A percentile compares a stretch with the other conserved stretches of the same genome.
Conservation (phyloP, 2,888 invertebrate genomes). For the Lepetodrilus schrolli region DNA sequence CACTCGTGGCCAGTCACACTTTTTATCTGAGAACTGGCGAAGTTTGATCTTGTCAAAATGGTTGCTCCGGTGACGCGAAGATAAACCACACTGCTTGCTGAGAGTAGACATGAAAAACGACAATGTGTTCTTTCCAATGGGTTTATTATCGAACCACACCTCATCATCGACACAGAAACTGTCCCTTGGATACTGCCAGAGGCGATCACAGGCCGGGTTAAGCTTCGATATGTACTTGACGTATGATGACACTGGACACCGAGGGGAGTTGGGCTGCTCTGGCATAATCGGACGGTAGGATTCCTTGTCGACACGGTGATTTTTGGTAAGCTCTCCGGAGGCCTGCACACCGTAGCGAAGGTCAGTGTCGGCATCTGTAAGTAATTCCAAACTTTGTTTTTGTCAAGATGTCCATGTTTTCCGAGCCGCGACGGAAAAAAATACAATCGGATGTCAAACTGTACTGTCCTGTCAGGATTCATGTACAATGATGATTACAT, state of each 20-base stretch:
- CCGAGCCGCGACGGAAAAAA: conserved; percentile 33
- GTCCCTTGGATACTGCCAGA: conserved; percentile 1
- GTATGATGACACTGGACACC: neutral
- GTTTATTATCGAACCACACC: neutral
- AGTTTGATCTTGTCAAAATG: too few species aligned
- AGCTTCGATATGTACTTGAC: neutral
- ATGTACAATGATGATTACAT: too few species aligned
- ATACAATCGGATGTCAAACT: conserved; percentile 39
- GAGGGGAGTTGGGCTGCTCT: neutral
- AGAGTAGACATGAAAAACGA: too few species aligned
- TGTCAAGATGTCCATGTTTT: conserved; percentile 35
- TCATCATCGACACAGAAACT: neutral
- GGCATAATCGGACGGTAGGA: neutral
- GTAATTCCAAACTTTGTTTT: conserved; percentile 32
- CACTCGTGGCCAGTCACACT: too few species aligned
- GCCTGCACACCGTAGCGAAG: conserved; percentile 23
- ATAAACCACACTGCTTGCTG: too few species aligned
- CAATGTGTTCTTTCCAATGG: conserved; percentile 14
- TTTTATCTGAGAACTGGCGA: too few species aligned
- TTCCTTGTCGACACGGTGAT: conserved; percentile 3
- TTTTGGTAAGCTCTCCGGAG: conserved; percentile 19
- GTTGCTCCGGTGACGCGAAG: too few species aligned
- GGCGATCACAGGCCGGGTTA: neutral
- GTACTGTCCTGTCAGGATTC: conserved; percentile 41
- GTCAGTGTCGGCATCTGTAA: conserved; percentile 27